Evolutionary conservation across 2,797 vertebrate genomes (phyloP).

Genomic region (Rhinatrema bivittatum): DNA sequence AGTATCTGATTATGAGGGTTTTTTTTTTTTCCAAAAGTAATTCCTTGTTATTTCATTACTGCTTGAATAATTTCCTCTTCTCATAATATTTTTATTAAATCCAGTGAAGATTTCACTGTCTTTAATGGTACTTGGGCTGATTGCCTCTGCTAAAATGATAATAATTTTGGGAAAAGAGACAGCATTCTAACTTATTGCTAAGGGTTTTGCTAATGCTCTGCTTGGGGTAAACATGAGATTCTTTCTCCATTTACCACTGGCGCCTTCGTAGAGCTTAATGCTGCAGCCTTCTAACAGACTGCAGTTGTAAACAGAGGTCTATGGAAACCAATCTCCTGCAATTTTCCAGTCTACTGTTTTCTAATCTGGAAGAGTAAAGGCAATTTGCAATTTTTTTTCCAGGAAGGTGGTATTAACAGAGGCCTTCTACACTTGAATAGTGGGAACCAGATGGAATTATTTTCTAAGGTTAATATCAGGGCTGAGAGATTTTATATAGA

Average conservation of each 20-base stretch:
- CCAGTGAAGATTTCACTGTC: slow-evolving; percentile 7
- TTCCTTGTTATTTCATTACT: slow-evolving; percentile 53
- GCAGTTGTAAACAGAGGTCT: slow-evolving; percentile 38
- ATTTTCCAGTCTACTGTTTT: slow-evolving; percentile 63
- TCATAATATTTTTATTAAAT: slow-evolving; percentile 37
- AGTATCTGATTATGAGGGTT: slow-evolving; percentile 47
- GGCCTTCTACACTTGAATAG: slow-evolving; percentile 27
- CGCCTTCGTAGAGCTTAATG: slow-evolving; percentile 20
- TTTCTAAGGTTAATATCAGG: slow-evolving; percentile 28
- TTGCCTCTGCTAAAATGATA: slow-evolving; percentile 12
- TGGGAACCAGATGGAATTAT: slow-evolving; percentile 26
- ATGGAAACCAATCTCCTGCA: slow-evolving; percentile 48
- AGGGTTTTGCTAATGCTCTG: neutral
- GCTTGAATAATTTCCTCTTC: slow-evolving; percentile 27
- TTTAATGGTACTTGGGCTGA: slow-evolving; percentile 16
- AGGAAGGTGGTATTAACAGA: slow-evolving; percentile 33
- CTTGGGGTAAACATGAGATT: slow-evolving; percentile 13
- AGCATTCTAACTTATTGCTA: slow-evolving; percentile 15
- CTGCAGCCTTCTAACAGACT: slow-evolving; percentile 32
- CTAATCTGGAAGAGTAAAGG: slow-evolving; percentile 41
- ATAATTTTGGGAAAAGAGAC: slow-evolving; percentile 7
- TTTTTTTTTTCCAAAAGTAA: slow-evolving; percentile 37
- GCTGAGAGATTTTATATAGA: slow-evolving; percentile 5
- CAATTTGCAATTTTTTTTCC: slow-evolving; percentile 46
- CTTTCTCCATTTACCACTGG: neutral